These are phyloP conservation scores for Criorhina ranunculi DNA, from an alignment of 2,888 invertebrate genomes.

Conservation along the genomic window DNA sequence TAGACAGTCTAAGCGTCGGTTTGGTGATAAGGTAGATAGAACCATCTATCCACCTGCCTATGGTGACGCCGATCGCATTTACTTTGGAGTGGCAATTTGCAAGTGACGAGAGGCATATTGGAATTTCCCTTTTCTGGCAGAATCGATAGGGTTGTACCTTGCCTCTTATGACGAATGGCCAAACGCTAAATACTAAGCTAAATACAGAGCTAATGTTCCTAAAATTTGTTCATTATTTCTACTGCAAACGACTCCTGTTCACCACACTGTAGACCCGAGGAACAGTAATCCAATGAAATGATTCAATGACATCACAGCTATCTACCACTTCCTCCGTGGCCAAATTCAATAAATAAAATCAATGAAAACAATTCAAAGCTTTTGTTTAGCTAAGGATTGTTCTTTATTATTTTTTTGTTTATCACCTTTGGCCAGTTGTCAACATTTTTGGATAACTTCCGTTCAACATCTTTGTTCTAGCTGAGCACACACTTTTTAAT, in stretches of 20 bases:
- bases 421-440: constrained; percentile 70
- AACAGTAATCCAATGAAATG: neutral
- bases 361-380: constrained; percentile 9
- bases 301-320: neutral
- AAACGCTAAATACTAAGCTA: too few species aligned
- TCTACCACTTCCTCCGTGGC: neutral
- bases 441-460: constrained; percentile 54
- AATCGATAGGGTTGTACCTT: too few species aligned
- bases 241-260: neutral
- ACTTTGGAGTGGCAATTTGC: too few species aligned
- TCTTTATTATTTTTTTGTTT: constrained; percentile 7
- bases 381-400: constrained; percentile 9
- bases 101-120: too few species aligned
- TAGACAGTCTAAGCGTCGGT: too few species aligned
- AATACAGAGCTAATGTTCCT: neutral
- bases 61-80: too few species aligned
- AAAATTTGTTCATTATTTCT: neutral
- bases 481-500: constrained; percentile 20
- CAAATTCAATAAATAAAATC: neutral
- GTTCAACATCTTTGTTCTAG: constrained; percentile 29
- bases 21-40: too few species aligned
- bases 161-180: too few species aligned
- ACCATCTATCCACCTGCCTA: too few species aligned
- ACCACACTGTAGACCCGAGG: neutral
- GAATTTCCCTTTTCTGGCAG: too few species aligned